Conservation (phyloP, 2,113 vertebrate species). For the Xenopus borealis region DNA sequence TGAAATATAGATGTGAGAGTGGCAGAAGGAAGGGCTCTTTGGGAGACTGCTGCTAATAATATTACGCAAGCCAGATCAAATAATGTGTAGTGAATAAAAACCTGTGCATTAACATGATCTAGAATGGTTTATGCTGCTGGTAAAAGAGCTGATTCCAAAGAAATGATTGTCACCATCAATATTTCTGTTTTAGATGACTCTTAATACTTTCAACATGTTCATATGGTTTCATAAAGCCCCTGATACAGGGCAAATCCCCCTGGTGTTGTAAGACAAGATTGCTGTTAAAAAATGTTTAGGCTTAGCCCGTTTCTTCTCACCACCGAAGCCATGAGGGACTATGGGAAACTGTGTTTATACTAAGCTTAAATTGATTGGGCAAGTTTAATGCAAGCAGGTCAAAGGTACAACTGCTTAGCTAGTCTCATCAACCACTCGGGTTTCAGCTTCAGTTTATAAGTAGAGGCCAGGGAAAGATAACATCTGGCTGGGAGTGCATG, state of each 20-base stretch:
- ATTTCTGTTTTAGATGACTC: slow-evolving; percentile 71
- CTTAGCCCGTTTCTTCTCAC: slow-evolving; percentile 78
- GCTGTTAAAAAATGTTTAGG: slow-evolving; percentile 81
- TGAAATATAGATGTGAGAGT: slow-evolving; percentile 20
- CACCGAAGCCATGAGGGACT: slow-evolving; percentile 71
- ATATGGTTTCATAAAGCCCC: slow-evolving; percentile 63
- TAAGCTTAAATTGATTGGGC: slow-evolving; percentile 84
- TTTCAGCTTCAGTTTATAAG: slow-evolving; percentile 78
- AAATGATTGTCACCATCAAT: slow-evolving; percentile 76
- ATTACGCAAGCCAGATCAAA: background rate
- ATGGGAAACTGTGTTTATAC: slow-evolving; percentile 81
- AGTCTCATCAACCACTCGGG: slow-evolving; percentile 80
- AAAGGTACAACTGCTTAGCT: slow-evolving; percentile 86
- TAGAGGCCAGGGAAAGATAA: slow-evolving; percentile 72
- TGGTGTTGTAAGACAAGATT: slow-evolving; percentile 84
- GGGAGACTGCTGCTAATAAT: slow-evolving; percentile 24
- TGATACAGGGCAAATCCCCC: slow-evolving; percentile 76
- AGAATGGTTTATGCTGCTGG: slow-evolving; percentile 52
- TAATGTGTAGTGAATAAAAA: slow-evolving; percentile 48
- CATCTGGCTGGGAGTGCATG: slow-evolving; percentile 73
- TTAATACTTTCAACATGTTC: slow-evolving; percentile 82
- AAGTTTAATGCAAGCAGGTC: slow-evolving; percentile 80
- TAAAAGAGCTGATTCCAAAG: slow-evolving; percentile 61
- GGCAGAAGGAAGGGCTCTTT: slow-evolving; percentile 23
- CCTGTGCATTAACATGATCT: slow-evolving; percentile 38